These are phyloP conservation scores for Dendrolimus houi DNA, from an alignment of 2,888 invertebrate genomes.

Conservation along the genomic window DNA sequence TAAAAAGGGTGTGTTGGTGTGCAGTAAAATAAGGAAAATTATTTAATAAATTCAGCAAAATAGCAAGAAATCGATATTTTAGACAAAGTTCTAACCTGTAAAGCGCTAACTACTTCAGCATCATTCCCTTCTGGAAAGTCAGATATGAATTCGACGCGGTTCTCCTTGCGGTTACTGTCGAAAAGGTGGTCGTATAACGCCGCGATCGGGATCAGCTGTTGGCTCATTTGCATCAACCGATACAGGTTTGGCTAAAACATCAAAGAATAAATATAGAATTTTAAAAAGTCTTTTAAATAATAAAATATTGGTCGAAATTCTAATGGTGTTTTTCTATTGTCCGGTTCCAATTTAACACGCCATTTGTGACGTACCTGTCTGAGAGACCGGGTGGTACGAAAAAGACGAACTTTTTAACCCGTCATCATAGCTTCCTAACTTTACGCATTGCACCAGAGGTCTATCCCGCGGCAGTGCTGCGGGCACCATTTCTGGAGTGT, in stretches of 20 bases:
- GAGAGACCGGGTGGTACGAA: too few species aligned
- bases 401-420: too few species aligned
- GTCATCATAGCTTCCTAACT: too few species aligned
- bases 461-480: too few species aligned
- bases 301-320: not conserved
- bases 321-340: not conserved
- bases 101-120: conserved; percentile 92
- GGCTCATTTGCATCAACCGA: conserved; percentile 90
- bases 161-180: conserved; percentile 81
- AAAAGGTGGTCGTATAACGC: conserved; percentile 90
- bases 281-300: not conserved
- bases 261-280: conserved; percentile 14
- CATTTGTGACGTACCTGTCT: too few species aligned
- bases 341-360: too few species aligned
- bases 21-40: too few species aligned
- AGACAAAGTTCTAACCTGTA: conserved; percentile 73
- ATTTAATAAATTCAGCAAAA: too few species aligned
- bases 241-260: conserved; percentile 88
- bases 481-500: too few species aligned
- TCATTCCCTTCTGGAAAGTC: conserved; percentile 92
- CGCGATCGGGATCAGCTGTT: conserved; percentile 87
- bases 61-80: too few species aligned
- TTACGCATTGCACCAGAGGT: too few species aligned
- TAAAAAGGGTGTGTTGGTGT: too few species aligned
- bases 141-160: conserved; percentile 91